Conservation (phyloP, 2,888 invertebrate genomes). For the Timema podura region DNA sequence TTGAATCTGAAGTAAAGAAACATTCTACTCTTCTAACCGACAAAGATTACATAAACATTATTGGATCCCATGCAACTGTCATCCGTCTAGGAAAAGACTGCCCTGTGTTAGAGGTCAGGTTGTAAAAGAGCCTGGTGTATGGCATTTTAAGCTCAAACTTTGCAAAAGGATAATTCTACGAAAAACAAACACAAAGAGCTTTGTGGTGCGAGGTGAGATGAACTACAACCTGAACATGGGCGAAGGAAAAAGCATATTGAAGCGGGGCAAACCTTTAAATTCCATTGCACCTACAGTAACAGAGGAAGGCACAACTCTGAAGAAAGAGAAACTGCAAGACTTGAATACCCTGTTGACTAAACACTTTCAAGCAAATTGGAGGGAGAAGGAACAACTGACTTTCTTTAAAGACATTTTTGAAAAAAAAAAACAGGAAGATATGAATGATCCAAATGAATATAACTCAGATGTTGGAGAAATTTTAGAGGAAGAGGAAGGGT, state of each 20-base stretch:
- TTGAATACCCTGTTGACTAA: too few species aligned
- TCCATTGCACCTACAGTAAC: too few species aligned
- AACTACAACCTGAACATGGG: slow-evolving; percentile 1
- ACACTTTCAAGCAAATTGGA: too few species aligned
- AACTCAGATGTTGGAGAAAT: neutral
- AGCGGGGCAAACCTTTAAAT: neutral
- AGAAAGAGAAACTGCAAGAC: too few species aligned
- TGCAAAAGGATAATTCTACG: neutral
- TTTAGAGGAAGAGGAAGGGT: neutral
- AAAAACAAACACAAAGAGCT: neutral
- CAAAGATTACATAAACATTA: neutral
- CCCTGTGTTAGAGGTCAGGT: too few species aligned
- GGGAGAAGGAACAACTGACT: too few species aligned
- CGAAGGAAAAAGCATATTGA: neutral
- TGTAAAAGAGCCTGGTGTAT: neutral
- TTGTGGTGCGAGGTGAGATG: neutral
- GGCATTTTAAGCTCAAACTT: neutral
- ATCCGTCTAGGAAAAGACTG: too few species aligned
- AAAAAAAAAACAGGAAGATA: neutral
- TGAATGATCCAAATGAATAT: neutral
- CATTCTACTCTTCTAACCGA: neutral
- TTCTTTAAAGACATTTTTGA: neutral
- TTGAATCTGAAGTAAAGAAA: neutral
- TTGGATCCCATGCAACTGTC: neutral
- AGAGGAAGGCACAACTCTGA: too few species aligned